Percentiles rank a stretch among this genome's conserved stretches.
Conservation (phyloP, 2,113 vertebrate genomes). For the Cyprinus carpio region DNA sequence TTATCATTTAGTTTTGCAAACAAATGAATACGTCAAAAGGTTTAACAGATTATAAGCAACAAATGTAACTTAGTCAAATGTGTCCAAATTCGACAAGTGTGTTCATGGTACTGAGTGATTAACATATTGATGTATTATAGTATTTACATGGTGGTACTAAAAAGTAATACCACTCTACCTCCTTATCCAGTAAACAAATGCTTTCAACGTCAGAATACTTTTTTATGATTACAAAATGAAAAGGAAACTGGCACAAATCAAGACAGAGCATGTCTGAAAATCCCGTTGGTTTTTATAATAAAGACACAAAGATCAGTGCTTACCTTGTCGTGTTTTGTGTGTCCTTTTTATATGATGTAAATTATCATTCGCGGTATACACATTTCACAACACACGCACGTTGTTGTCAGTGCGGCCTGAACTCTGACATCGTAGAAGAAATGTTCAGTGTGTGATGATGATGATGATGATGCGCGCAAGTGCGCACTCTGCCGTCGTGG, state of each 20-base stretch:
- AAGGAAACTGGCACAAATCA: background rate
- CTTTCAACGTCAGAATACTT: background rate
- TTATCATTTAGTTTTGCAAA: no score
- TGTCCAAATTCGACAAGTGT: background rate
- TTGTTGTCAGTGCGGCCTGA: background rate
- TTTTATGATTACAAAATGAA: background rate
- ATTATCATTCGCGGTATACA: background rate
- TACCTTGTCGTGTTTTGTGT: background rate
- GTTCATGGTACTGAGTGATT: background rate
- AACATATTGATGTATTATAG: background rate
- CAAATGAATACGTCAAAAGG: background rate
- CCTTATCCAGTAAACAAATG: background rate
- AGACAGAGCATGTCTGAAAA: background rate
- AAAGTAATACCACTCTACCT: background rate
- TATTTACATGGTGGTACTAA: background rate
- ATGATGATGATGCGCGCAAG: background rate
- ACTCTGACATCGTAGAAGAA: conserved; percentile 7
- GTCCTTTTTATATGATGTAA: background rate
- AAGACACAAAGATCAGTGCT: background rate
- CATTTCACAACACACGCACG: conserved; percentile 25
- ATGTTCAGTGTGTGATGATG: no score
- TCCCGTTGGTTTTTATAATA: background rate
- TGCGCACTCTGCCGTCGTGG: conserved; percentile 25
- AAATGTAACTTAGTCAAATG: background rate
- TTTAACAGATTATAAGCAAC: background rate